Evolutionary conservation across 1,140 invertebrate species (phyloP).

Genomic region (Dolichoris vasculosae): DNA sequence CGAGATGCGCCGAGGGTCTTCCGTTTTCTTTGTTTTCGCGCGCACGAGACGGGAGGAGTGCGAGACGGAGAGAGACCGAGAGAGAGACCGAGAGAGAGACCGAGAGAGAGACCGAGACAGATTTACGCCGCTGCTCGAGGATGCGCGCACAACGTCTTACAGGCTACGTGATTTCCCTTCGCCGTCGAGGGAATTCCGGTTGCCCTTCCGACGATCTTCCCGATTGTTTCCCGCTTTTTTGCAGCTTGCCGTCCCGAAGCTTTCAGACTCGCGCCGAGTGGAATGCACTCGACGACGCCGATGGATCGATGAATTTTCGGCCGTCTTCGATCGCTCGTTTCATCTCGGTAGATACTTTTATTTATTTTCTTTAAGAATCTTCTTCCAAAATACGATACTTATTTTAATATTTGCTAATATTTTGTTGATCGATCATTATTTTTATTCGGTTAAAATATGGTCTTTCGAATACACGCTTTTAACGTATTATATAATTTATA

Average conservation of each 20-base stretch:
- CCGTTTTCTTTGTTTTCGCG: slow-evolving; percentile 19
- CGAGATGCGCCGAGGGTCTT: neutral
- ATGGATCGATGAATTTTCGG: neutral
- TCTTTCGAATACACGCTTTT: no score
- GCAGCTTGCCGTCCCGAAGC: no score
- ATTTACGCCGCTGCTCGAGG: neutral
- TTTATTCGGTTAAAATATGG: no score
- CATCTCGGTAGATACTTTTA: no score
- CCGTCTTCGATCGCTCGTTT: no score
- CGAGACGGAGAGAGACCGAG: neutral
- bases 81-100: no score
- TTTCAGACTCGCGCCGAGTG: neutral
- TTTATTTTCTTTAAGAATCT: no score
- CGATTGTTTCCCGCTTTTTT: slow-evolving; percentile 22
- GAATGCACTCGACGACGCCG: neutral
- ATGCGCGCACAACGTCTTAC: neutral
- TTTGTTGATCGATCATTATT: no score
- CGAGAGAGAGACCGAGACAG: neutral
- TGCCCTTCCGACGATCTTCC: neutral
- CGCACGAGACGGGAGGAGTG: neutral
- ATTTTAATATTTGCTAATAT: no score
- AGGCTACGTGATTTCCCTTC: neutral
- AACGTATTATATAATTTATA: no score
- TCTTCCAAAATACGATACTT: no score
- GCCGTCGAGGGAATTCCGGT: neutral